Evolutionary conservation across 2,888 invertebrate species (phyloP), one percentile per base, ranked within the genome.

Genomic region (Lasius platythorax): DNA sequence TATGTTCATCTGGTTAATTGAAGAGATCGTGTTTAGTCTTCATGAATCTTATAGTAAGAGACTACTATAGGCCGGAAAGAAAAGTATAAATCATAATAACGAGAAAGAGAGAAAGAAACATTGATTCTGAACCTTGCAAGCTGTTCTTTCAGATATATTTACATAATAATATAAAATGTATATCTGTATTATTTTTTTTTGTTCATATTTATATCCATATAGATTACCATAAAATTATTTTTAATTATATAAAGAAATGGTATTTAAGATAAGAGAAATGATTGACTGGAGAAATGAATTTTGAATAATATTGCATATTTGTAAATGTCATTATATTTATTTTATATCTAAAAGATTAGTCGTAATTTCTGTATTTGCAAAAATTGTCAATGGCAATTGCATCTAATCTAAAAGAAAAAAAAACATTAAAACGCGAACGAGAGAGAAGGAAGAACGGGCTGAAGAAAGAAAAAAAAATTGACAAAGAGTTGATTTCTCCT

Each of bases 371-470:
- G 84, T 58, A 75, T 50, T 70, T 82, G 83, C 56, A 78, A 82
- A 87, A 89, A 74, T 67, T 85, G 64, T 23, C 61, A 76, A 56
- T 43, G 79, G 87, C 85, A 89, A 89, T 87, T 86, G 79, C 86
- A 88, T 76, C 70, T 84, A 89, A 83, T 84, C 67, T 78, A 78
- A 82, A 83, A 87, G 6, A 89, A 67, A 28, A 67, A 66, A 40
- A 40, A 5, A 53, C 33, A 61, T 1, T 18, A 37, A 66, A 56
- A 43, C 9, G 9, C 33, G 58, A 40, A 66, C 30, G 46, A 40
- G 74, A 61, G 67, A 3, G 30, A 28, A 33, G 23, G 0, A 66
- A 9, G 37, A 50, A 30, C 53, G 23, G 82, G 64, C 74, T 28
- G 67, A 81, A 84, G 86, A 85, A 74, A 63, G 64, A 40, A 64